A percentile compares a stretch with the other conserved stretches of the same genome.
phyloP scores from a whole-genome alignment of 2,888 invertebrate genomes.

The Chrysodeixis includens region DNA sequence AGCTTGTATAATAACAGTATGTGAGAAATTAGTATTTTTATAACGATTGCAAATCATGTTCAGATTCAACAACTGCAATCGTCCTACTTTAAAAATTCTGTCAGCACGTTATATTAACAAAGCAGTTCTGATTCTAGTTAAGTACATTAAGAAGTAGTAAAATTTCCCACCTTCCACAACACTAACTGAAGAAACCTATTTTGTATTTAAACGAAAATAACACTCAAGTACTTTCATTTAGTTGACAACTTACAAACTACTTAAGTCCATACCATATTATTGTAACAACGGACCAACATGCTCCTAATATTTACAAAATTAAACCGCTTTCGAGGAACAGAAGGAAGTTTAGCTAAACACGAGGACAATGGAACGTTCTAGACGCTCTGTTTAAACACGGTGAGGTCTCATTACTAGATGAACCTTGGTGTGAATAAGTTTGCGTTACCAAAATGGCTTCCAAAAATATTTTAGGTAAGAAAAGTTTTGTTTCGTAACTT shows the following conservation, averaged over 20 bases:
- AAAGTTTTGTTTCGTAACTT: background rate
- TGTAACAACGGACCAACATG: background rate
- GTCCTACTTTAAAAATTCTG: too few species aligned
- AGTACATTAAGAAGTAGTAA: too few species aligned
- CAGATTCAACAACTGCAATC: too few species aligned
- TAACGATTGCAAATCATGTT: too few species aligned
- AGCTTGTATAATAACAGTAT: too few species aligned
- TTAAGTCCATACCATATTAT: conserved; percentile 5
- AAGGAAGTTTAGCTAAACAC: conserved; percentile 52
- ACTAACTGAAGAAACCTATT: background rate
- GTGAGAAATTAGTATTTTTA: too few species aligned
- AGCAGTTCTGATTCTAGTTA: too few species aligned
- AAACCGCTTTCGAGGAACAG: conserved; percentile 29
- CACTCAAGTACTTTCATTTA: background rate
- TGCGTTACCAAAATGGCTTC: conserved; percentile 41
- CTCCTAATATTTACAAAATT: conserved; percentile 45
- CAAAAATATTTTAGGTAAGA: conserved; percentile 57
- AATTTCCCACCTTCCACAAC: too few species aligned
- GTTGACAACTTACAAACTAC: background rate
- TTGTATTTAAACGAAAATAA: background rate
- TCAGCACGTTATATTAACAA: too few species aligned
- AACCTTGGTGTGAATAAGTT: conserved; percentile 46
- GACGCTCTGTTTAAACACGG: conserved; percentile 28
- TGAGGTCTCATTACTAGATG: conserved; percentile 37
- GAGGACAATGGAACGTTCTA: conserved; percentile 49